Conservation (phyloP, 2,888 invertebrate genomes). For the Nephrocerus scutellatus region DNA sequence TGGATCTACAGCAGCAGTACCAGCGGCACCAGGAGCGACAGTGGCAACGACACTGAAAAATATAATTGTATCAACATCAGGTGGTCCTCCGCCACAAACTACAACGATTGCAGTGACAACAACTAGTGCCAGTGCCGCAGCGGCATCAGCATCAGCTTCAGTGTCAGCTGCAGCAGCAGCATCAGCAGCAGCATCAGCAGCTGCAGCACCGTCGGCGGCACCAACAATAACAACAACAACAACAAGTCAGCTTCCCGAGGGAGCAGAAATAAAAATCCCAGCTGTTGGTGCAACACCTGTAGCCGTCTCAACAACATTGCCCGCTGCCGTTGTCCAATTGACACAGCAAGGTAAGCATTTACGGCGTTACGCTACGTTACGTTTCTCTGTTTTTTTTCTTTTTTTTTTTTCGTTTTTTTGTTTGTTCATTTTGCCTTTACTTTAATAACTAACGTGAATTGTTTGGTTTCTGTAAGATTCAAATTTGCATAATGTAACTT, state of each 20-base stretch:
- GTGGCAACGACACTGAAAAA: too few relatives aligned
- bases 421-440: constrained; percentile 7
- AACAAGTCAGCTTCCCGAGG: constrained; percentile 40
- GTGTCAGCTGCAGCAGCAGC: constrained; percentile 10
- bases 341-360: constrained; percentile 52
- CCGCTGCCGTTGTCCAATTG: constrained; percentile 57
- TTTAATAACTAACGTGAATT: constrained; percentile 2
- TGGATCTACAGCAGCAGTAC: neutral
- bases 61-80: too few relatives aligned
- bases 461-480: too few relatives aligned
- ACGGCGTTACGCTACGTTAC: constrained; percentile 4
- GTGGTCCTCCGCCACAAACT: constrained; percentile 20
- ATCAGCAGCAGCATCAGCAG: constrained; percentile 18
- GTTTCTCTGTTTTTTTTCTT: constrained; percentile 4
- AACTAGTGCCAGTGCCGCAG: constrained; percentile 19
- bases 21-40: neutral
- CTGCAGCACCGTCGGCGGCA: constrained; percentile 8
- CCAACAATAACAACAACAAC: constrained; percentile 15
- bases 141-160: constrained; percentile 10
- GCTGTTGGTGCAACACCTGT: constrained; percentile 55
- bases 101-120: neutral
- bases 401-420: constrained; percentile 4
- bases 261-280: constrained; percentile 56
- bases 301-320: constrained; percentile 55
- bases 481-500: too few relatives aligned